Percentiles rank a stretch among this genome's conserved stretches.
Conservation (phyloP, 2,113 vertebrate genomes). For the Drymodes brunneopygia region DNA sequence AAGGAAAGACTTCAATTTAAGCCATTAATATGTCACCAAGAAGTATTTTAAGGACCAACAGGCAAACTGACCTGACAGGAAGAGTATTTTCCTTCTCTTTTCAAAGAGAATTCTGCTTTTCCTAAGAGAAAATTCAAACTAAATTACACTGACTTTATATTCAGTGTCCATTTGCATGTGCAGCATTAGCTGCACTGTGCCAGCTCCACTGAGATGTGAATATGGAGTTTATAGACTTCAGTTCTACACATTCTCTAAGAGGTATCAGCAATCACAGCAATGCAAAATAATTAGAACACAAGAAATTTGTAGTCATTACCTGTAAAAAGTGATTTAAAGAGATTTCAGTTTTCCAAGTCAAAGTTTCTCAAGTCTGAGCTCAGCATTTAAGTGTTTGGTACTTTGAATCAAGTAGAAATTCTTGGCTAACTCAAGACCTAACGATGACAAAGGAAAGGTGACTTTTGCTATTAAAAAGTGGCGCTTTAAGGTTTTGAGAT, state of each 20-base stretch:
- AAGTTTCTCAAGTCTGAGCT: neutral
- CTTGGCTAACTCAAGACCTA: neutral
- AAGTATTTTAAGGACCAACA: constrained; percentile 50
- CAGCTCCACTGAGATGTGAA: neutral
- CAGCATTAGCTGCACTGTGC: neutral
- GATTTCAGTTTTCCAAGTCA: neutral
- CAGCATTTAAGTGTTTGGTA: neutral
- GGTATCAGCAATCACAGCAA: neutral
- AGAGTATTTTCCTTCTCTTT: neutral
- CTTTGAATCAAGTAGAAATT: neutral
- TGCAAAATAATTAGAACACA: neutral
- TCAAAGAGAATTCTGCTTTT: constrained; percentile 1
- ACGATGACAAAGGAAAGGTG: neutral
- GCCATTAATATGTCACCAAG: constrained; percentile 16
- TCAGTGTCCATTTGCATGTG: fast-evolving
- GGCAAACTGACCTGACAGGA: constrained; percentile 1
- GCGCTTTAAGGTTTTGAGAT: neutral
- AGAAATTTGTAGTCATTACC: neutral
- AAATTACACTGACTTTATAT: neutral
- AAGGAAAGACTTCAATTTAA: neutral
- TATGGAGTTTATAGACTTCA: neutral
- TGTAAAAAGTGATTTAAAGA: neutral
- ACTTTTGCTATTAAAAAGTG: neutral
- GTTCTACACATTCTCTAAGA: neutral
- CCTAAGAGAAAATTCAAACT: constrained; percentile 25